These are phyloP conservation scores for Chaitophorus viminalis DNA, from an alignment of 2,888 invertebrate genomes.

Conservation along the genomic window DNA sequence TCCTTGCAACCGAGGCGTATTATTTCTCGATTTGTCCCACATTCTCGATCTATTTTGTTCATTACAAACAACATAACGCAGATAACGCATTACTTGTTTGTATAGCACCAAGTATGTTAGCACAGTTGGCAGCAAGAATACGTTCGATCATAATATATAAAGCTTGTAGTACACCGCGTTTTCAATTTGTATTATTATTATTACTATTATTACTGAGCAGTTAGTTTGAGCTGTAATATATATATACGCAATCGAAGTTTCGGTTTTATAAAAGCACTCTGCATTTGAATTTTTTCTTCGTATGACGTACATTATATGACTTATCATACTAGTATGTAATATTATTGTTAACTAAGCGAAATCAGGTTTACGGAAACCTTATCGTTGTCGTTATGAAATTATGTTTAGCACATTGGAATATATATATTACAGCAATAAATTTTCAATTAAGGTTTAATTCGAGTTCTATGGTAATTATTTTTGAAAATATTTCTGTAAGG, in stretches of 20 bases:
- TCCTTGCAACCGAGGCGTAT: neutral
- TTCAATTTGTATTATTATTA: conserved; percentile 15
- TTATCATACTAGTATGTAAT: too few relatives aligned
- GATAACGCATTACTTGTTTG: neutral
- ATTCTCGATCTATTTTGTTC: neutral
- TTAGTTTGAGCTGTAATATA: neutral
- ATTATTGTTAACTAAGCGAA: neutral
- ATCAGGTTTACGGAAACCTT: neutral
- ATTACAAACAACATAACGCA: neutral
- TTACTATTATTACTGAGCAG: neutral
- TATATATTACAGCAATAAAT: neutral
- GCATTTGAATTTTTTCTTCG: neutral
- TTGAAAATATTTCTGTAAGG: neutral
- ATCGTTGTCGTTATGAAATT: neutral
- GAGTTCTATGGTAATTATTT: neutral
- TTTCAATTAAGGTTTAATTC: neutral
- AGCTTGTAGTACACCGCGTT: neutral
- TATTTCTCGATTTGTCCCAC: neutral
- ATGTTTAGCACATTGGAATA: neutral
- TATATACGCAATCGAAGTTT: neutral
- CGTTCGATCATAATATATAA: neutral
- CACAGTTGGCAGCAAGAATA: neutral
- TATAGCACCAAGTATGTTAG: neutral
- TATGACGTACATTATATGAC: too few relatives aligned
- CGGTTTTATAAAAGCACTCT: neutral